A percentile compares a stretch with the other conserved stretches of the same genome.
phyloP scores from a whole-genome alignment of 2,797 vertebrate species.

The Dermochelys coriacea region DNA sequence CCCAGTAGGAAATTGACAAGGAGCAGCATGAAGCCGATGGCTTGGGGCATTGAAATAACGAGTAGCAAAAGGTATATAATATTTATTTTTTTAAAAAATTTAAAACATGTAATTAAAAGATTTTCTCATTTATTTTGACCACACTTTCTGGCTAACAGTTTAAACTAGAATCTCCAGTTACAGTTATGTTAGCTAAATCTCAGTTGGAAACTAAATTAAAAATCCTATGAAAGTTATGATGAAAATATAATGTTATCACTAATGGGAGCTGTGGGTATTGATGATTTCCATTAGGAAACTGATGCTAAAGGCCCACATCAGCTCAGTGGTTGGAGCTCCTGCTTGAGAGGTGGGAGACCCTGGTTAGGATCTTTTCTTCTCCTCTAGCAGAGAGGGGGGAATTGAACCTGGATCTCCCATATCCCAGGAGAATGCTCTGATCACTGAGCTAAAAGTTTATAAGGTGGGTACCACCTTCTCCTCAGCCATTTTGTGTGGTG shows the following conservation, averaged over 20 bases:
- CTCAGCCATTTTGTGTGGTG: not conserved
- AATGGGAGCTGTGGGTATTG: not conserved
- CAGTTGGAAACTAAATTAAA: not conserved
- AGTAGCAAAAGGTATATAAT: not conserved
- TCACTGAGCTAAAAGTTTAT: not conserved
- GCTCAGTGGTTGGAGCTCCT: not conserved
- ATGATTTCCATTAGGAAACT: not conserved
- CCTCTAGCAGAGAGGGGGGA: not conserved
- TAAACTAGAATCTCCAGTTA: not conserved
- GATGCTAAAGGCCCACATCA: not conserved
- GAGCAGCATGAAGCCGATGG: not conserved
- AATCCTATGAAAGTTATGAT: not conserved
- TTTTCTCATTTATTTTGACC: not conserved
- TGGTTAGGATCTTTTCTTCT: not conserved
- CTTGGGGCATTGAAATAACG: not conserved
- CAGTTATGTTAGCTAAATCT: not conserved
- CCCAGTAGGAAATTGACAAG: not conserved
- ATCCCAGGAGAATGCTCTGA: not conserved
- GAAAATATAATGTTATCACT: not conserved
- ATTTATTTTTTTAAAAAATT: not conserved
- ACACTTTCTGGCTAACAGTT: not conserved
- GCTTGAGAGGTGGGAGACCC: not conserved
- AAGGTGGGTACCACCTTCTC: not conserved
- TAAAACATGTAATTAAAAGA: not conserved
- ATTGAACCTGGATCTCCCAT: not conserved